A percentile compares a stretch with the other conserved stretches of the same genome.
These are phyloP conservation scores for Nothura maculosa DNA, from an alignment of 2,797 vertebrate genomes.

Conservation along the genomic window DNA sequence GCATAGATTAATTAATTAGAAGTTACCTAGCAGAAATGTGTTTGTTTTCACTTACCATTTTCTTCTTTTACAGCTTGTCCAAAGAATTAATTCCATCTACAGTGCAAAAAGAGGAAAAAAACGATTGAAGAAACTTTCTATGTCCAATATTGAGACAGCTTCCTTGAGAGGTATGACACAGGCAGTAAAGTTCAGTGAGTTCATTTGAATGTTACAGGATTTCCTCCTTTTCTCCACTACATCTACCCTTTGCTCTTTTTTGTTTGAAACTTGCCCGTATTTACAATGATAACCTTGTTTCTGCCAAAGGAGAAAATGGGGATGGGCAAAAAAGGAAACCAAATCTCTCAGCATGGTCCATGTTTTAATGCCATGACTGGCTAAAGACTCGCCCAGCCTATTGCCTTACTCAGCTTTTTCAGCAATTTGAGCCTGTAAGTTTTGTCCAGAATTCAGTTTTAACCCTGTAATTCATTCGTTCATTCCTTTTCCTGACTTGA, in stretches of 20 bases:
- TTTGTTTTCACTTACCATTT: not conserved
- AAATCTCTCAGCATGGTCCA: not conserved
- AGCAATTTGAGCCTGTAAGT: not conserved
- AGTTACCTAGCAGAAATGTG: not conserved
- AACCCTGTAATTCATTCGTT: not conserved
- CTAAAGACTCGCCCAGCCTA: not conserved
- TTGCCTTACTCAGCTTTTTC: not conserved
- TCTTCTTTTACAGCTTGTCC: conserved; percentile 89
- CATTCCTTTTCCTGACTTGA: not conserved
- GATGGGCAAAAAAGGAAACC: not conserved
- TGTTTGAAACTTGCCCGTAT: not conserved
- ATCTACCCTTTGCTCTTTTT: not conserved
- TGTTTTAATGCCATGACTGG: not conserved
- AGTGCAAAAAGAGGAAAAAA: conserved; percentile 99
- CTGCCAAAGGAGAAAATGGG: not conserved
- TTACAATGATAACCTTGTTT: not conserved
- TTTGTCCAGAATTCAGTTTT: conserved; percentile 23
- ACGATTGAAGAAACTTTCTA: conserved; percentile 94
- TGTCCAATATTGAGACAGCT: conserved; percentile 93
- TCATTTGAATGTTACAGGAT: not conserved
- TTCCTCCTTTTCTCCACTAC: not conserved
- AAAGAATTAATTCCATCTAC: conserved; percentile 99
- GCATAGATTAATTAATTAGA: not conserved
- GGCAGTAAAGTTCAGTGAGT: not conserved
- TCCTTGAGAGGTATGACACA: conserved; percentile 91